A percentile compares a stretch with the other conserved stretches of the same genome.
These are phyloP conservation scores for Xylota segnis DNA, from an alignment of 2,888 invertebrate species.

Conservation along the genomic window DNA sequence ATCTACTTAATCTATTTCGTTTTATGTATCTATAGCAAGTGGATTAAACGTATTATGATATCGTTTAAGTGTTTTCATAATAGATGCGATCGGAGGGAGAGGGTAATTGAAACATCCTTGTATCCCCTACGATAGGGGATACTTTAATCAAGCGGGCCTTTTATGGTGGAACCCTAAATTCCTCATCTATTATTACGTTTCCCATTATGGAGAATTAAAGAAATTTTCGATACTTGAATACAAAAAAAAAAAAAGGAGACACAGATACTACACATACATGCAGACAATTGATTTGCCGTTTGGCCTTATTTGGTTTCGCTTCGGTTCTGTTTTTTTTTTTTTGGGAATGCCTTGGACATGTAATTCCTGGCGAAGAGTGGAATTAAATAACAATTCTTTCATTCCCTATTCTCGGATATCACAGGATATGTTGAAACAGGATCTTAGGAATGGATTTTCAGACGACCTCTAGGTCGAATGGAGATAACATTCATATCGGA, in stretches of 20 bases:
- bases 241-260: neutral
- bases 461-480: constrained; percentile 8
- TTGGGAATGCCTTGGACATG: constrained; percentile 13
- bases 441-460: constrained; percentile 19
- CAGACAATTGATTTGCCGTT: constrained; percentile 13
- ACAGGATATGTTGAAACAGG: constrained; percentile 3
- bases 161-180: constrained; percentile 37
- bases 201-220: constrained; percentile 47
- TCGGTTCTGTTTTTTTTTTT: constrained; percentile 1
- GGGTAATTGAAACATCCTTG: constrained; percentile 37
- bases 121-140: neutral
- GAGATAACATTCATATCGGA: constrained; percentile 2
- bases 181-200: constrained; percentile 58
- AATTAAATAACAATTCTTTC: constrained; percentile 40
- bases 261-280: neutral
- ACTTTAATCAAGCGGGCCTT: constrained; percentile 52
- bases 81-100: constrained; percentile 23
- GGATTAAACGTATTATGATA: constrained; percentile 44
- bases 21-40: constrained; percentile 32
- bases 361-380: neutral
- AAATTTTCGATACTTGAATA: constrained; percentile 18
- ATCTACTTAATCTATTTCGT: constrained; percentile 15
- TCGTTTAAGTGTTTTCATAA: constrained; percentile 49
- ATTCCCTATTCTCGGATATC: neutral
- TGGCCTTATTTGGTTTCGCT: constrained; percentile 23